A percentile compares a stretch with the other conserved stretches of the same genome.
phyloP scores from a whole-genome alignment of 1,140 invertebrate genomes.

The Conopomorpha cramerella region DNA sequence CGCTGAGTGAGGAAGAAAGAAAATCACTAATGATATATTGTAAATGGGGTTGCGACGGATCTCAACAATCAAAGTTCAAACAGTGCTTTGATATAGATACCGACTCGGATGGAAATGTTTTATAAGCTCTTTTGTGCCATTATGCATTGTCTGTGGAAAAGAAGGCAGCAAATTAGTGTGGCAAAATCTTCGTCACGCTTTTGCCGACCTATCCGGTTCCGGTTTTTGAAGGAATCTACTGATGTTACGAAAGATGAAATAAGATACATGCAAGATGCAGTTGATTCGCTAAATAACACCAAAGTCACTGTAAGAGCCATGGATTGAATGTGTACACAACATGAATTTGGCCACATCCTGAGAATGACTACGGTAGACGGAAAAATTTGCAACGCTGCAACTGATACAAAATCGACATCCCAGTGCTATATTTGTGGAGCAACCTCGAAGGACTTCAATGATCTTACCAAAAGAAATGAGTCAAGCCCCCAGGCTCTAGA shows the following conservation, averaged over 20 bases:
- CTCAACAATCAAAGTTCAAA: slow-evolving; percentile 16
- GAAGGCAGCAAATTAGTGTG: neutral
- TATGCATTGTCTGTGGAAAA: neutral
- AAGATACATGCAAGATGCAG: neutral
- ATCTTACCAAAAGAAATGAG: no score
- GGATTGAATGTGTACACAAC: no score
- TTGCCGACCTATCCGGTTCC: neutral
- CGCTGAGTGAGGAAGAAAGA: slow-evolving; percentile 9
- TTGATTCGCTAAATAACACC: neutral
- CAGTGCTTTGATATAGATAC: slow-evolving; percentile 15
- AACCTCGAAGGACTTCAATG: no score
- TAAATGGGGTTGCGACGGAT: slow-evolving; percentile 22
- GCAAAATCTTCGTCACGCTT: neutral
- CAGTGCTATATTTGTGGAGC: no score
- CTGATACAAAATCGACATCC: no score
- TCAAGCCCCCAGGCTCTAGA: no score
- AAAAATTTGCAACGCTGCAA: no score
- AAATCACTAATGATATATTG: slow-evolving; percentile 9
- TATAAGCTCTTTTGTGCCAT: neutral
- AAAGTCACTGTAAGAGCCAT: no score
- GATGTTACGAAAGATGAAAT: neutral
- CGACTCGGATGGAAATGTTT: slow-evolving; percentile 3
- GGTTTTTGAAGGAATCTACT: neutral
- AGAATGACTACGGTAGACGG: no score
- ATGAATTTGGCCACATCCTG: no score